phyloP scores from a whole-genome alignment of 2,797 vertebrate genomes.

The Periparus ater region DNA sequence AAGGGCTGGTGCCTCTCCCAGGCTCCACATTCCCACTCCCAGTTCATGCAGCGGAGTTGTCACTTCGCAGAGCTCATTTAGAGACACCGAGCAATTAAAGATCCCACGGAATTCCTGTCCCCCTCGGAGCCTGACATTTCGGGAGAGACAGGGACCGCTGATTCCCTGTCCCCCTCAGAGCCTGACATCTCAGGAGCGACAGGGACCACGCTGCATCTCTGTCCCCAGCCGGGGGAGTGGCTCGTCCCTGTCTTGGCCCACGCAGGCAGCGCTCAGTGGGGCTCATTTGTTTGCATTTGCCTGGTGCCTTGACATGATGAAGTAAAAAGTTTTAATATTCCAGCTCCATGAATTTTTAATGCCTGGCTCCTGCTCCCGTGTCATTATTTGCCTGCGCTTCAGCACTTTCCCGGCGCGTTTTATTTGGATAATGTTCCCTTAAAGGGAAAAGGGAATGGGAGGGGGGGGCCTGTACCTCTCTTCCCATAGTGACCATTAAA shows the following conservation, averaged over 20 bases:
- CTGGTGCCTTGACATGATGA: constrained; percentile 64
- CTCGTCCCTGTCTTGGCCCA: constrained; percentile 15
- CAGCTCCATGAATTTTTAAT: constrained; percentile 74
- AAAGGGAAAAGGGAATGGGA: background rate
- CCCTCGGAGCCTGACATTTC: constrained; percentile 33
- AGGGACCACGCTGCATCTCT: constrained; percentile 1
- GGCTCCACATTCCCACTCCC: background rate
- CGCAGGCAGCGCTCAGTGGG: constrained; percentile 22
- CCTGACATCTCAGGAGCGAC: background rate
- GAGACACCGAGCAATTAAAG: constrained; percentile 25
- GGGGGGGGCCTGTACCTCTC: background rate
- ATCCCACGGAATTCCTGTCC: background rate
- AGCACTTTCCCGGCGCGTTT: constrained; percentile 62
- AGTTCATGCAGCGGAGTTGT: background rate
- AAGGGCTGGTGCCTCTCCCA: background rate
- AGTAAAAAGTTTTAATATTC: constrained; percentile 77
- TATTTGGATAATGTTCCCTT: constrained; percentile 70
- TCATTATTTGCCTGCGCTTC: constrained; percentile 70
- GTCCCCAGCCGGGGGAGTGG: background rate
- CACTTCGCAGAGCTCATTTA: background rate
- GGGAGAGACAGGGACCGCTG: background rate
- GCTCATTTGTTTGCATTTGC: constrained; percentile 70
- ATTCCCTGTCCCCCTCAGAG: constrained; percentile 12
- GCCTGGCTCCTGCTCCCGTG: constrained; percentile 69
- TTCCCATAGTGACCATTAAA: constrained; percentile 68